Conservation (phyloP, 64 coral and sea anemone genomes). For the Actinia equina region DNA sequence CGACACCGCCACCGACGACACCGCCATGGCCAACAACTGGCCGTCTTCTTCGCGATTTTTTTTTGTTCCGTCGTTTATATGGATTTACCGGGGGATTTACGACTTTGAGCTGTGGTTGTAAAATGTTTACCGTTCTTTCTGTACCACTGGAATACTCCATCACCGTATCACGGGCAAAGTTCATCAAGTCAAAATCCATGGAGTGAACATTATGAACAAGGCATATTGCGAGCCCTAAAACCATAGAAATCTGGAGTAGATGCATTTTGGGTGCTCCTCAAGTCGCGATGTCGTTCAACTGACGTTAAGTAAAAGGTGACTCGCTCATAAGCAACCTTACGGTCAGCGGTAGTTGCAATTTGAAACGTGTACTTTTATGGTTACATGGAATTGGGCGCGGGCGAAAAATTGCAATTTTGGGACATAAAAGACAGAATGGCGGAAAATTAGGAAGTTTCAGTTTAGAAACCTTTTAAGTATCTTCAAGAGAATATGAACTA, state of each 20-base stretch:
- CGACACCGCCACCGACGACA: no score
- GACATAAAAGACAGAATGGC: neutral
- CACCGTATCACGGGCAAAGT: constrained; percentile 42
- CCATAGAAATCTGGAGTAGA: neutral
- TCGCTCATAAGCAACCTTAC: neutral
- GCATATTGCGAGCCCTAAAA: neutral
- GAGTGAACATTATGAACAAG: neutral
- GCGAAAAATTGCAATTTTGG: neutral
- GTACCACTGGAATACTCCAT: constrained; percentile 55
- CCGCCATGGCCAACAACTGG: no score
- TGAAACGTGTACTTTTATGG: neutral
- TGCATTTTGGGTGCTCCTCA: neutral
- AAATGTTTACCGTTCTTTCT: constrained; percentile 35
- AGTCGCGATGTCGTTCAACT: neutral
- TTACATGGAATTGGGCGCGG: neutral
- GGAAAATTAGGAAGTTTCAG: neutral
- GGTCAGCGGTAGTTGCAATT: neutral
- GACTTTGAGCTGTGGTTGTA: constrained; percentile 11
- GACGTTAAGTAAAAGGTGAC: neutral
- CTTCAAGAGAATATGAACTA: no score
- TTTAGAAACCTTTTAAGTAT: neutral
- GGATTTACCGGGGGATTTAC: neutral
- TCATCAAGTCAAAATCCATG: neutral
- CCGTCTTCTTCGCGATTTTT: neutral
- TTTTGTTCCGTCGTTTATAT: no score